Percentiles rank a stretch among this genome's conserved stretches.
Conservation (phyloP, 2,888 invertebrate species). For the Catocala sponsa region DNA sequence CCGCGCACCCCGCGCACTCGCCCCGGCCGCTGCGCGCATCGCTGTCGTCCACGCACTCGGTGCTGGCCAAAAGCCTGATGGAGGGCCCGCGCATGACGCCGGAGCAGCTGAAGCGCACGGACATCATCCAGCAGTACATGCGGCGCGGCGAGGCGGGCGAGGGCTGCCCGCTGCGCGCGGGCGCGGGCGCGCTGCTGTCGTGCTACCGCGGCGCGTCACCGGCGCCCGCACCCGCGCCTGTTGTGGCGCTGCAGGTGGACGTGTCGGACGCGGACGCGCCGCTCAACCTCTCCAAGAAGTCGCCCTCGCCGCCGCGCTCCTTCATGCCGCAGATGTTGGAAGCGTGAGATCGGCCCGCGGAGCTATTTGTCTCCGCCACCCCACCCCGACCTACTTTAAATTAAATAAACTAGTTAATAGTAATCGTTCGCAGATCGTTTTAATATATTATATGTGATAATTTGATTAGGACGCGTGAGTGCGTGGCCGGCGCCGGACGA, state of each 20-base stretch:
- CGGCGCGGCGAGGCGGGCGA: conserved; percentile 91
- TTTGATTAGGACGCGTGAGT: conserved; percentile 87
- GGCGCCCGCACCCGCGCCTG: conserved; percentile 84
- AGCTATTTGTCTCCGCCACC: conserved; percentile 83
- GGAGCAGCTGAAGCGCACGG: conserved; percentile 96
- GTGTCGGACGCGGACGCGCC: conserved; percentile 96
- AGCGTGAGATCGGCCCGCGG: conserved; percentile 89
- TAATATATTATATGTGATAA: conserved; percentile 92
- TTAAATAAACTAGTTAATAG: conserved; percentile 84
- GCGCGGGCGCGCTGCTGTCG: conserved; percentile 63
- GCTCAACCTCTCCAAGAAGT: conserved; percentile 96
- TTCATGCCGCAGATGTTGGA: conserved; percentile 90
- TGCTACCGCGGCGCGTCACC: conserved; percentile 78
- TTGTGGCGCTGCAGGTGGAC: conserved; percentile 90
- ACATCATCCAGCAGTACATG: conserved; percentile 97
- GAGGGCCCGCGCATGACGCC: conserved; percentile 98
- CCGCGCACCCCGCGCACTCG: conserved; percentile 78
- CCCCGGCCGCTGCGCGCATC: conserved; percentile 87
- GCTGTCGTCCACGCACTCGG: conserved; percentile 95
- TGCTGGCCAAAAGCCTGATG: conserved; percentile 96
- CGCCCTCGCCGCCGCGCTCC: conserved; percentile 87
- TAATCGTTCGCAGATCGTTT: conserved; percentile 88
- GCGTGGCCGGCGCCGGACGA: conserved; percentile 87
- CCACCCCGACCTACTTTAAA: conserved; percentile 87
- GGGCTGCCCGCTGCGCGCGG: conserved; percentile 75